Percentiles rank a stretch among this genome's conserved stretches.
Conservation (phyloP, 1,140 invertebrate genomes). For the Macrotrachela quadricornifera region DNA sequence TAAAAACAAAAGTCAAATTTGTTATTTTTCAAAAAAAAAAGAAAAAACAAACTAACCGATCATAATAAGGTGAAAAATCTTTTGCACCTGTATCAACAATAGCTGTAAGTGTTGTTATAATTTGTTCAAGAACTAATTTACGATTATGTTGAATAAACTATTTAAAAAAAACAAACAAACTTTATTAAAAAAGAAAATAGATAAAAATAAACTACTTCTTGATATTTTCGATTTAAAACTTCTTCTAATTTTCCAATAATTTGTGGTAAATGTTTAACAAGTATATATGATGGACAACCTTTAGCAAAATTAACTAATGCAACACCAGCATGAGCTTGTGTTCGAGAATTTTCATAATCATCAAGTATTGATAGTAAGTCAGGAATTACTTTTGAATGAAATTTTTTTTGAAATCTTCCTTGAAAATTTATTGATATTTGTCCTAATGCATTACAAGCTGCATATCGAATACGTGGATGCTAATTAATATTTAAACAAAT, state of each 20-base stretch:
- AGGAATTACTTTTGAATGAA: conserved; percentile 75
- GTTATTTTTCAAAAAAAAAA: not conserved
- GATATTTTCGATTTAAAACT: conserved; percentile 72
- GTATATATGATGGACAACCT: conserved; percentile 76
- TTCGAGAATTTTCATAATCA: conserved; percentile 68
- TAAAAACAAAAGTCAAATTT: not conserved
- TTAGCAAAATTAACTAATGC: conserved; percentile 97
- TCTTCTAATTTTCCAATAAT: conserved; percentile 74
- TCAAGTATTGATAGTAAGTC: conserved; percentile 66
- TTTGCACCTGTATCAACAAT: conserved; percentile 95
- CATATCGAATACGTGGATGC: conserved; percentile 77
- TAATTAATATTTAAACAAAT: conserved; percentile 13
- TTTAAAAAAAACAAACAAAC: conserved; percentile 10
- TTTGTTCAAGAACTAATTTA: conserved; percentile 87
- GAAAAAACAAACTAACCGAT: conserved; percentile 23
- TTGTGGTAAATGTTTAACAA: conserved; percentile 64
- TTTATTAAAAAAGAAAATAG: not conserved
- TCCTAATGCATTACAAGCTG: conserved; percentile 93
- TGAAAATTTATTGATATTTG: conserved; percentile 98
- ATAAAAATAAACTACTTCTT: conserved; percentile 42
- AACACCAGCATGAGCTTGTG: conserved; percentile 57
- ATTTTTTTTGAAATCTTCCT: conserved; percentile 86
- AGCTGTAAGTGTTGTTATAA: conserved; percentile 90
- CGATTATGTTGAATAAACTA: conserved; percentile 58
- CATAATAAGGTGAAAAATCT: conserved; percentile 59